A percentile compares a stretch with the other conserved stretches of the same genome.
Conservation (phyloP, 2,888 invertebrate genomes). For the Pyrocoelia pectoralis region DNA sequence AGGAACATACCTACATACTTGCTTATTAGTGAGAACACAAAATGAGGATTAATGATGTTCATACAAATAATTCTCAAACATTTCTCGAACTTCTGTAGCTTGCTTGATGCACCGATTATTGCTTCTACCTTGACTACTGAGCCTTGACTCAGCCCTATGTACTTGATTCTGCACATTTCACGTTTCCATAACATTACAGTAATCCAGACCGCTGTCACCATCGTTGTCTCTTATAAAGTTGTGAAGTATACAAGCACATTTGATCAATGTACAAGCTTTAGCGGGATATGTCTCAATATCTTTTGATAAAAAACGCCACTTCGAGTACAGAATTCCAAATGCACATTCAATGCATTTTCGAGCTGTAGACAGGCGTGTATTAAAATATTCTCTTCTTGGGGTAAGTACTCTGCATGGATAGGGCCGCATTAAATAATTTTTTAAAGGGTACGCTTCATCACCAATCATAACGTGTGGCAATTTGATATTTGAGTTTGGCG, state of each 20-base stretch:
- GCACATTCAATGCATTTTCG: neutral
- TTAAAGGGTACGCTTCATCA: neutral
- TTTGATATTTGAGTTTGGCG: neutral
- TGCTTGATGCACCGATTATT: too few species aligned
- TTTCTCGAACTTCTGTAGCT: too few species aligned
- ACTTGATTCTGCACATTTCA: too few species aligned
- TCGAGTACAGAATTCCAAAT: neutral
- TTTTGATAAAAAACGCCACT: neutral
- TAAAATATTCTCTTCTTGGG: neutral
- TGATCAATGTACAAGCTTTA: neutral
- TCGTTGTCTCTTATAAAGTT: neutral
- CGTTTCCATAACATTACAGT: too few species aligned
- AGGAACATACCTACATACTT: too few species aligned
- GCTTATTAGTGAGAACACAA: too few species aligned
- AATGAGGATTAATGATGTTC: too few species aligned
- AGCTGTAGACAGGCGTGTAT: neutral
- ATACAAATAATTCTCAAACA: too few species aligned
- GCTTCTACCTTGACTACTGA: too few species aligned
- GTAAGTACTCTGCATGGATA: neutral
- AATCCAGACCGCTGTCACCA: neutral
- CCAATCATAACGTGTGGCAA: neutral
- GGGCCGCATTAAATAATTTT: neutral
- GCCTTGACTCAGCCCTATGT: too few species aligned
- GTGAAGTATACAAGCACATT: neutral
- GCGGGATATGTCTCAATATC: neutral